Conservation (phyloP, 2,888 invertebrate species). For the Oxystoma pomonae region DNA sequence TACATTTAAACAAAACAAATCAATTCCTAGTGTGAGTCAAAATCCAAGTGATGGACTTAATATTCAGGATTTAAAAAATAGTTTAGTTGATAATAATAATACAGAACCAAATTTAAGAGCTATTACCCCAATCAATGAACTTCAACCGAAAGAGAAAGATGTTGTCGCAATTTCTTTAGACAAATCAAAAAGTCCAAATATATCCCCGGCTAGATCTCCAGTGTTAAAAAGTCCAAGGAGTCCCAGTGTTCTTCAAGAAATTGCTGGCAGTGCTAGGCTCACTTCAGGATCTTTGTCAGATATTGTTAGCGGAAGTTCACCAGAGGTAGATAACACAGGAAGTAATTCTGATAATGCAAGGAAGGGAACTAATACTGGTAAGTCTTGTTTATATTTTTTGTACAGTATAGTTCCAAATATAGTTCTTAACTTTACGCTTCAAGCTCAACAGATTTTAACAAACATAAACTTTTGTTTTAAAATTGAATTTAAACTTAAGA, state of each 20-base stretch:
- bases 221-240: conserved; percentile 37
- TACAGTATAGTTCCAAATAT: no score
- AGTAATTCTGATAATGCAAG: conserved; percentile 42
- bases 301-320: conserved; percentile 60
- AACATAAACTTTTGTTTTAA: no score
- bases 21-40: conserved; percentile 45
- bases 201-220: conserved; percentile 23
- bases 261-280: conserved; percentile 42
- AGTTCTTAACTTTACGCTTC: no score
- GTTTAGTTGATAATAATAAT: conserved; percentile 24
- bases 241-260: conserved; percentile 44
- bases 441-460: no score
- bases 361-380: conserved; percentile 42
- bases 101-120: conserved; percentile 26
- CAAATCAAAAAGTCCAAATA: conserved; percentile 13
- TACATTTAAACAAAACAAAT: conserved; percentile 48
- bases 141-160: conserved; percentile 26
- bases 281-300: conserved; percentile 62
- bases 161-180: conserved; percentile 26
- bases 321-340: conserved; percentile 55
- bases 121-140: conserved; percentile 20
- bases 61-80: conserved; percentile 17
- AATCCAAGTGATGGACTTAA: conserved; percentile 25
- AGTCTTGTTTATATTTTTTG: no score
- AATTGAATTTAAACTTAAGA: no score